Percentiles rank a stretch among this genome's conserved stretches.
These are phyloP conservation scores for Frieseomelitta varia DNA, from an alignment of 1,140 invertebrate genomes.

Conservation along the genomic window DNA sequence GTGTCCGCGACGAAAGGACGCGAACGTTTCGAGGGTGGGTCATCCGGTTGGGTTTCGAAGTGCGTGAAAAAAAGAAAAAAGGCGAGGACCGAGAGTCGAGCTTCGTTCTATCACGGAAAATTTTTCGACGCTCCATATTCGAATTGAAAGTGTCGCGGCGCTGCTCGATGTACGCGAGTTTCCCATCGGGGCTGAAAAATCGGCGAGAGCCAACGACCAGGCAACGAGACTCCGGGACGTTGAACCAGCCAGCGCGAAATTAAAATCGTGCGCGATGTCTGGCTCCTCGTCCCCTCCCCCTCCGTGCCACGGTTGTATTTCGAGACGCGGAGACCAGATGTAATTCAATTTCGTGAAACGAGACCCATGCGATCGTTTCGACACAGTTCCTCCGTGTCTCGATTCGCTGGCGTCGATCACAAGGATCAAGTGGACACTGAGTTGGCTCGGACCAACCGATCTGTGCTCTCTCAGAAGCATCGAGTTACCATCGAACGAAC, in stretches of 20 bases:
- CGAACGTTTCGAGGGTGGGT: background rate
- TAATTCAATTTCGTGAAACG: slow-evolving; percentile 29
- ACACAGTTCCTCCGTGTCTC: background rate
- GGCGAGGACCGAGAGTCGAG: background rate
- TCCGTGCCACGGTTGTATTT: background rate
- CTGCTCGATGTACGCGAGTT: background rate
- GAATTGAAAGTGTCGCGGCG: background rate
- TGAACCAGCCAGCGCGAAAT: slow-evolving; percentile 2
- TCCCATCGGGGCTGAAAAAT: background rate
- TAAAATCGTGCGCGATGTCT: slow-evolving; percentile 18
- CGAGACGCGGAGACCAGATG: slow-evolving; percentile 3
- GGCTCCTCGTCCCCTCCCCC: background rate
- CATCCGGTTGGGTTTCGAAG: background rate
- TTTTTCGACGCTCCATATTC: background rate
- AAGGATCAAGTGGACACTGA: background rate
- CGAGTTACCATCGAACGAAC: slow-evolving; percentile 15
- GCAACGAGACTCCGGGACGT: background rate
- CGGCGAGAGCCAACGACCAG: background rate
- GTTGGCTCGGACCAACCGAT: background rate
- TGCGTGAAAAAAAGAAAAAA: background rate
- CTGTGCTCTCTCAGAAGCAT: background rate
- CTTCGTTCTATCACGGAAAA: background rate
- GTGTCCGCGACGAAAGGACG: background rate
- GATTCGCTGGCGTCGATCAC: background rate
- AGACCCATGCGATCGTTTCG: slow-evolving; percentile 44